Evolutionary conservation across 2,888 invertebrate genomes (phyloP).

Genomic region (Tineola bisselliella): DNA sequence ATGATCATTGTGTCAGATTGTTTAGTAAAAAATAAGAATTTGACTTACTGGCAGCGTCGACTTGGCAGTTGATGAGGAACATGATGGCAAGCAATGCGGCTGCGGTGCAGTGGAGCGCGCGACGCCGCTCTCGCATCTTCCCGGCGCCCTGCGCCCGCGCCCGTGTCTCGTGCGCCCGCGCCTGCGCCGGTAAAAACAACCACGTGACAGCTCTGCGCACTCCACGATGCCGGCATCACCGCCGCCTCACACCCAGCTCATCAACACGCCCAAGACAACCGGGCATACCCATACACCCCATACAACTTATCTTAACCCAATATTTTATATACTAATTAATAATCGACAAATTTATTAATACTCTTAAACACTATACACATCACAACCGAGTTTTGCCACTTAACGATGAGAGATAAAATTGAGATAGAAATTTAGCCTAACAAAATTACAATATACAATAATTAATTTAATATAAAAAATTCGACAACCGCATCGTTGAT

Average conservation of each 20-base stretch:
- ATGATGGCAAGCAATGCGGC: slow-evolving; percentile 53
- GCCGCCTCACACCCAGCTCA: slow-evolving; percentile 28
- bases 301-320: not conserved
- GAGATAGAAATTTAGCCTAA: slow-evolving; percentile 8
- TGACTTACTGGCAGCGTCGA: slow-evolving; percentile 56
- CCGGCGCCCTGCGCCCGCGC: slow-evolving; percentile 42
- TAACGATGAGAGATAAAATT: slow-evolving; percentile 22
- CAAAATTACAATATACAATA: not conserved
- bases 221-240: slow-evolving; percentile 43
- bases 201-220: slow-evolving; percentile 47
- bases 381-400: slow-evolving; percentile 67
- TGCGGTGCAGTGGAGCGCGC: slow-evolving; percentile 42
- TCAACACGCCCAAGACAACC: slow-evolving; percentile 28
- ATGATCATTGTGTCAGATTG: not conserved
- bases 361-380: slow-evolving; percentile 60
- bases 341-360: slow-evolving; percentile 23
- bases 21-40: slow-evolving; percentile 17
- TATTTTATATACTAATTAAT: slow-evolving; percentile 39
- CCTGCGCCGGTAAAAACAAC: slow-evolving; percentile 48
- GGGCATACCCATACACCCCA: slow-evolving; percentile 14
- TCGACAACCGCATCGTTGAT: slow-evolving; percentile 67
- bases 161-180: slow-evolving; percentile 32
- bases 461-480: slow-evolving; percentile 36
- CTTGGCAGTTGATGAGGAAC: slow-evolving; percentile 53
- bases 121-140: slow-evolving; percentile 62